Conservation (phyloP, 2,888 invertebrate species). For the Drosophila robusta region DNA sequence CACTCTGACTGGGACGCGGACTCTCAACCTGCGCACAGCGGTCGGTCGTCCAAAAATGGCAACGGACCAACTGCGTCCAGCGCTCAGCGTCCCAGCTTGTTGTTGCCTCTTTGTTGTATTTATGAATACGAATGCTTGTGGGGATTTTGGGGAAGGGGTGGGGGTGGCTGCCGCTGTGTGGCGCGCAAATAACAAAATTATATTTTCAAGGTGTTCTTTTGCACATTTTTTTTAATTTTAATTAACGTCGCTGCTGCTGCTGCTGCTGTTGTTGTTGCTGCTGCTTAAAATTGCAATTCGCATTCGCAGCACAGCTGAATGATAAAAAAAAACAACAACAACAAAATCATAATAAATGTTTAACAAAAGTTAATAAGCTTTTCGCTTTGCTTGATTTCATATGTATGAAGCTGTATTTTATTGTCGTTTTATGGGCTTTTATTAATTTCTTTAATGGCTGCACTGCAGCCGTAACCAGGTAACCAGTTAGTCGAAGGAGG, state of each 20-base stretch:
- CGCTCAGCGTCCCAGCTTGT: conserved; percentile 26
- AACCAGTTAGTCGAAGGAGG: conserved; percentile 21
- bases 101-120: conserved; percentile 50
- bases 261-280: conserved; percentile 35
- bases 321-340: conserved; percentile 10
- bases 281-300: conserved; percentile 71
- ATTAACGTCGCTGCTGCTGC: conserved; percentile 61
- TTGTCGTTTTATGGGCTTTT: conserved; percentile 74
- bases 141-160: conserved; percentile 9
- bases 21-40: conserved; percentile 69
- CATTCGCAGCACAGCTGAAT: conserved; percentile 56
- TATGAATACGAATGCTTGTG: conserved; percentile 53
- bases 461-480: conserved; percentile 23
- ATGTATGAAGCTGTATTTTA: conserved; percentile 62
- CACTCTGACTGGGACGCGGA: conserved; percentile 68
- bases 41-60: conserved; percentile 78
- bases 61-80: conserved; percentile 42
- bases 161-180: conserved; percentile 57
- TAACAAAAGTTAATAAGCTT: conserved; percentile 69
- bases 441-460: conserved; percentile 68
- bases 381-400: conserved; percentile 66
- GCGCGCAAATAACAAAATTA: conserved; percentile 77
- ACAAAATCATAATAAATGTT: conserved; percentile 64
- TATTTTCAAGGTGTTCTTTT: conserved; percentile 78
- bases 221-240: conserved; percentile 75